A percentile compares a stretch with the other conserved stretches of the same genome.
Evolutionary conservation across 1,140 invertebrate genomes (phyloP).

Genomic region (Drosophila kurseongensis): DNA sequence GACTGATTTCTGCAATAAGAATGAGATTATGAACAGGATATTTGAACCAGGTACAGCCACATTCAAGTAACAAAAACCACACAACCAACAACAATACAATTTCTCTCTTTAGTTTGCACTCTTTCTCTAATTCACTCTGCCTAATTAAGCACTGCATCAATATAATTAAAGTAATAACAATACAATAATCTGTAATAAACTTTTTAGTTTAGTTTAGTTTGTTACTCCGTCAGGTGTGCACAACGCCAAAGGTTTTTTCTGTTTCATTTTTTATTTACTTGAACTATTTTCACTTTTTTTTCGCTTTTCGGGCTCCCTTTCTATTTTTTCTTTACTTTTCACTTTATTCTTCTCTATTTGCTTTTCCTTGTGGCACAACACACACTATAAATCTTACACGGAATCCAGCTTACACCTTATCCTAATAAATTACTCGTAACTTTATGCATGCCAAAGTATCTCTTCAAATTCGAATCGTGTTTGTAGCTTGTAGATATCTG

Average conservation of each 20-base stretch:
- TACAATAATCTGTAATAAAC: constrained; percentile 43
- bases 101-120: constrained; percentile 69
- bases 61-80: constrained; percentile 48
- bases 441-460: constrained; percentile 42
- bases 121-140: constrained; percentile 53
- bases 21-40: constrained; percentile 79
- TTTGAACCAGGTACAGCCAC: constrained; percentile 76
- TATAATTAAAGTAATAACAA: constrained; percentile 42
- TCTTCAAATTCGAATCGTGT: constrained; percentile 30
- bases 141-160: constrained; percentile 68
- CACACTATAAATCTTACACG: constrained; percentile 30
- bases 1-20: constrained; percentile 84
- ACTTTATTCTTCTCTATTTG: constrained; percentile 17
- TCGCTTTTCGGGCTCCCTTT: constrained; percentile 23
- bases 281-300: constrained; percentile 43
- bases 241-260: constrained; percentile 5
- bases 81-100: constrained; percentile 39
- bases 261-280: constrained; percentile 47
- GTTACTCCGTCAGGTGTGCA: constrained; percentile 35
- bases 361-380: constrained; percentile 29
- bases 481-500: constrained; percentile 41
- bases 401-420: constrained; percentile 48
- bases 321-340: constrained; percentile 10
- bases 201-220: constrained; percentile 38
- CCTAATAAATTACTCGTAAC: constrained; percentile 32